Evolutionary conservation across 2,113 vertebrate species (phyloP).

Genomic region (Hippocampus abdominalis): DNA sequence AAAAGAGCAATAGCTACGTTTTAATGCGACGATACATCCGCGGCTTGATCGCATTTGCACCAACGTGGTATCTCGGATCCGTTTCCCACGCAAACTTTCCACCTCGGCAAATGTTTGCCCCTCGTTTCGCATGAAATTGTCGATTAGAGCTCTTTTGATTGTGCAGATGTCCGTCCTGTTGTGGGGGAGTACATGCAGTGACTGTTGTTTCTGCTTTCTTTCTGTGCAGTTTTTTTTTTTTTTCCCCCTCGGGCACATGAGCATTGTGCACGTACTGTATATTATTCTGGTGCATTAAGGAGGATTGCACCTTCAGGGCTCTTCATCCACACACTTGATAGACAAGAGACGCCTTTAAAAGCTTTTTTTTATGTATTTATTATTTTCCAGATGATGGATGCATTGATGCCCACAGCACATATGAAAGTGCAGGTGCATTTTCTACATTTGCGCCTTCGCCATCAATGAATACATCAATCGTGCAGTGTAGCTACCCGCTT

Average conservation of each 20-base stretch:
- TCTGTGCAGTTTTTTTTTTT: not conserved
- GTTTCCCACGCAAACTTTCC: not conserved
- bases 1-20: not conserved
- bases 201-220: not conserved
- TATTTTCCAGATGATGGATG: slow-evolving; percentile 3
- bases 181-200: not conserved
- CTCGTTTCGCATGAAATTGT: not conserved
- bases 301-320: not conserved
- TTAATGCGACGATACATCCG: not conserved
- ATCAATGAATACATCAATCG: slow-evolving; percentile 55
- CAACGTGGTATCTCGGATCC: not conserved
- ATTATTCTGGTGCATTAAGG: slow-evolving; percentile 1
- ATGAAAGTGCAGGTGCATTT: slow-evolving; percentile 29
- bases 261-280: not conserved
- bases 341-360: not conserved
- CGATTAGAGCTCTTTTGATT: not conserved
- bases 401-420: not conserved
- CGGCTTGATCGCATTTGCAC: not conserved
- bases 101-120: not conserved
- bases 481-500: too few species aligned
- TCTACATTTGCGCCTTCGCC: slow-evolving; percentile 30
- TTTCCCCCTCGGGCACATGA: not conserved
- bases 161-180: not conserved
- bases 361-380: not conserved
- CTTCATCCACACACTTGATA: not conserved